A percentile compares a stretch with the other conserved stretches of the same genome.
Evolutionary conservation across 2,113 vertebrate genomes (phyloP).

Genomic region (Nerophis ophidion): DNA sequence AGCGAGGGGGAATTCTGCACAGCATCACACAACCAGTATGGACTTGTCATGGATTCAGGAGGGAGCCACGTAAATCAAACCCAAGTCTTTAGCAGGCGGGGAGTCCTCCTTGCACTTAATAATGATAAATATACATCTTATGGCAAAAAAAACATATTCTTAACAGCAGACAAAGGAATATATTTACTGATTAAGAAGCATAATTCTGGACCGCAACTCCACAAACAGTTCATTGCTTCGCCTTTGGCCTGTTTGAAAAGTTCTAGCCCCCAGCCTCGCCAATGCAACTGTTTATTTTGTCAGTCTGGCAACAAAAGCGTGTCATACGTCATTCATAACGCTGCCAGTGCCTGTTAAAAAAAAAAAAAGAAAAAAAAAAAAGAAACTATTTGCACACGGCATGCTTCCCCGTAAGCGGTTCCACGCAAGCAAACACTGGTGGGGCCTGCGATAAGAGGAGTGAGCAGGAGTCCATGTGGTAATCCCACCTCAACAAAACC

Average conservation of each 20-base stretch:
- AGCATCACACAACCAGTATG: conserved; percentile 26
- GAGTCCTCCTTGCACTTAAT: too few species aligned
- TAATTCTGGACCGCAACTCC: neutral
- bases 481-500: conserved; percentile 51
- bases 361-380: conserved; percentile 13
- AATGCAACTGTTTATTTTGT: conserved; percentile 59
- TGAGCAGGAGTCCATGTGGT: conserved; percentile 31
- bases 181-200: neutral
- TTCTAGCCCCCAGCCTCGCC: conserved; percentile 31
- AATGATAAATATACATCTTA: too few species aligned
- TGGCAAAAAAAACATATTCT: too few species aligned
- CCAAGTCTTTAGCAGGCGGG: neutral
- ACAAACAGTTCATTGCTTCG: too few species aligned
- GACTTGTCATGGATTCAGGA: conserved; percentile 12
- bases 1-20: conserved; percentile 18
- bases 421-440: conserved; percentile 22
- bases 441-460: conserved; percentile 46
- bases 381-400: conserved; percentile 39
- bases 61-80: neutral
- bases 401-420: neutral
- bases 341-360: conserved; percentile 52
- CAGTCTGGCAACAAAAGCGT: conserved; percentile 51
- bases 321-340: conserved; percentile 59
- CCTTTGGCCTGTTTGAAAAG: conserved; percentile 52
- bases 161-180: too few species aligned